phyloP scores from a whole-genome alignment of 2,797 vertebrate species.

The Echeneis naucrates region DNA sequence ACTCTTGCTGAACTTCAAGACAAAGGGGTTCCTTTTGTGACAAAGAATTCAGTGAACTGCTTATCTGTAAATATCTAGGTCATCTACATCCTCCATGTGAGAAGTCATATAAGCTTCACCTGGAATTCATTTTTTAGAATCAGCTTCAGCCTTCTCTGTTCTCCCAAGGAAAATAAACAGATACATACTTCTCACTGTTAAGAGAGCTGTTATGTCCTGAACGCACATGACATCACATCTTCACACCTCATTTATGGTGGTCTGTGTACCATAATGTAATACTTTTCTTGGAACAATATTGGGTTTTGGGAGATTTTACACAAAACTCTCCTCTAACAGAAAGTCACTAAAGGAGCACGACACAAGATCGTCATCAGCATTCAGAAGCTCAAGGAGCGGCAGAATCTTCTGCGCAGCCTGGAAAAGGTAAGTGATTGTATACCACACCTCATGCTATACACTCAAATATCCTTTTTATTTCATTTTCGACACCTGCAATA shows the following conservation, averaged over 20 bases:
- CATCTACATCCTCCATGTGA: not conserved
- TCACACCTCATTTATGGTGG: too few species aligned
- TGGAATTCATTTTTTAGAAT: not conserved
- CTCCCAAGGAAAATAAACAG: not conserved
- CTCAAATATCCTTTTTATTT: not conserved
- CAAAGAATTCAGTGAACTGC: not conserved
- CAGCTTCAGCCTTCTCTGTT: not conserved
- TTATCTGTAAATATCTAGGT: not conserved
- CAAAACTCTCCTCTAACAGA: constrained; percentile 80
- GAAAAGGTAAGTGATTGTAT: constrained; percentile 88
- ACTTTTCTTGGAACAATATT: not conserved
- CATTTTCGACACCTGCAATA: not conserved
- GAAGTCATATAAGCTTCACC: not conserved
- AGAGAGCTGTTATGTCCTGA: not conserved
- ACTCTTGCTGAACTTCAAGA: constrained; percentile 14
- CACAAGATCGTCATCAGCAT: constrained; percentile 99
- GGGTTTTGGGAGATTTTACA: constrained; percentile 15
- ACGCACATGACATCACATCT: too few species aligned
- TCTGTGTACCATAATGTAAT: too few species aligned
- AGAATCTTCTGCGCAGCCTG: constrained; percentile 93
- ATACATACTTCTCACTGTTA: not conserved
- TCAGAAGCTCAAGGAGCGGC: constrained; percentile 97
- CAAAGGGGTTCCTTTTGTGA: not conserved
- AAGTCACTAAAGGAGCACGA: constrained; percentile 97
- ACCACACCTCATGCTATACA: not conserved